Evolutionary conservation across 2,888 invertebrate species (phyloP).

Genomic region (Cybosia mesomella): DNA sequence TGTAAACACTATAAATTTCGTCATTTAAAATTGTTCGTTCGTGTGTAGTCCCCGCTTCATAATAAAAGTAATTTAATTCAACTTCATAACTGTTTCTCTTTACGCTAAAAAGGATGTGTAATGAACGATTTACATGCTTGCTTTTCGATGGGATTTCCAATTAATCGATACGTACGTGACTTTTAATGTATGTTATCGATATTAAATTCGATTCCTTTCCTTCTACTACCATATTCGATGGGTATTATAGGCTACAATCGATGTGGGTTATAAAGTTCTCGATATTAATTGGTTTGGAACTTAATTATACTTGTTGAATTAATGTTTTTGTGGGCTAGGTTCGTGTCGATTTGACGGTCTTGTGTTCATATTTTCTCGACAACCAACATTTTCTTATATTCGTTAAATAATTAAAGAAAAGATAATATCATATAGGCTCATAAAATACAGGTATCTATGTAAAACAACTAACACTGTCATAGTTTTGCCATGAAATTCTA

Average conservation of each 20-base stretch:
- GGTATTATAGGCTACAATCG: constrained; percentile 46
- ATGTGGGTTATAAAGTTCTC: constrained; percentile 50
- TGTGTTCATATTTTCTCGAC: constrained; percentile 25
- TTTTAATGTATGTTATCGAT: constrained; percentile 48
- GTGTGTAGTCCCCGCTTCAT: no score
- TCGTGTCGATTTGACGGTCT: constrained; percentile 25
- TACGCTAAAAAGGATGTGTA: constrained; percentile 34
- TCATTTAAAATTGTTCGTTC: no score
- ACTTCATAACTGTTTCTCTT: constrained; percentile 12
- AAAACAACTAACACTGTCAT: no score
- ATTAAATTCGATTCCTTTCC: constrained; percentile 38
- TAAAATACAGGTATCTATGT: no score
- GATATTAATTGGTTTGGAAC: constrained; percentile 54
- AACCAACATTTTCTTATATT: background rate
- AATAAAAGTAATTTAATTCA: constrained; percentile 10
- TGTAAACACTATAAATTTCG: no score
- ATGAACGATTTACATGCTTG: constrained; percentile 30
- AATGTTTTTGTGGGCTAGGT: constrained; percentile 40
- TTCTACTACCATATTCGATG: constrained; percentile 26
- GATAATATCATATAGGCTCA: no score
- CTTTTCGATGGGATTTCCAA: constrained; percentile 38
- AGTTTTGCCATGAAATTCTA: no score
- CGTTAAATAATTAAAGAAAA: constrained; percentile 25
- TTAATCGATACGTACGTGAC: constrained; percentile 47
- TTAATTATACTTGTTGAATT: constrained; percentile 54